Conservation (phyloP, 2,888 invertebrate species). For the Erebia palarica region DNA sequence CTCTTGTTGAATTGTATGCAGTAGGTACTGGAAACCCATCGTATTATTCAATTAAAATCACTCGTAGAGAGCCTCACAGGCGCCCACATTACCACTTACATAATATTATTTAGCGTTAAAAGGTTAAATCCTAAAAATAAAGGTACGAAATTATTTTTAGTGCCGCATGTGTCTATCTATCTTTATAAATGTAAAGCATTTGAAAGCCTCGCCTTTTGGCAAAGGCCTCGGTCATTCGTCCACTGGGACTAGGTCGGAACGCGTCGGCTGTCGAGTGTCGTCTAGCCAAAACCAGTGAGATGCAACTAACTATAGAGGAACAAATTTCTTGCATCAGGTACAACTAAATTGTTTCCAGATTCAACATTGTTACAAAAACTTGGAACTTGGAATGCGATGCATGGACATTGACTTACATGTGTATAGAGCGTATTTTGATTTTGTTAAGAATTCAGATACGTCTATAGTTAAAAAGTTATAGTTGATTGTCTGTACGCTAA, state of each 20-base stretch:
- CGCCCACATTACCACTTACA: no score
- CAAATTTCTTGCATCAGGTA: not conserved
- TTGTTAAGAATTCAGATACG: no score
- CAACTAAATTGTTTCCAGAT: not conserved
- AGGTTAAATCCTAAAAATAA: not conserved
- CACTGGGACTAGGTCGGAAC: slow-evolving; percentile 8
- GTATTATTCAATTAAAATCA: no score
- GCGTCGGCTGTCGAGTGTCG: not conserved
- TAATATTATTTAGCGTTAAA: not conserved
- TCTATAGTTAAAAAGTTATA: no score
- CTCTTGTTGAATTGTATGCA: no score
- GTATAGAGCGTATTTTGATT: no score
- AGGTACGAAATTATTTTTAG: not conserved
- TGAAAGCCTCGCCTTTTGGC: slow-evolving; percentile 13
- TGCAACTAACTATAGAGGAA: not conserved
- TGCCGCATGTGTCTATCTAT: not conserved
- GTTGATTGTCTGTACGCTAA: no score
- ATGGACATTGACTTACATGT: no score
- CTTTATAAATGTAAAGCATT: not conserved
- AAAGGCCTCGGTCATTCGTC: slow-evolving; percentile 16
- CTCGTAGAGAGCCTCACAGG: no score
- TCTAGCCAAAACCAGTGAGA: not conserved
- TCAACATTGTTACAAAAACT: no score
- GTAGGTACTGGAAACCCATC: no score
- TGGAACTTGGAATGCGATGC: no score